Base-by-base conservation (phyloP, 2,888 invertebrate species). In the Amiota minor region DNA sequence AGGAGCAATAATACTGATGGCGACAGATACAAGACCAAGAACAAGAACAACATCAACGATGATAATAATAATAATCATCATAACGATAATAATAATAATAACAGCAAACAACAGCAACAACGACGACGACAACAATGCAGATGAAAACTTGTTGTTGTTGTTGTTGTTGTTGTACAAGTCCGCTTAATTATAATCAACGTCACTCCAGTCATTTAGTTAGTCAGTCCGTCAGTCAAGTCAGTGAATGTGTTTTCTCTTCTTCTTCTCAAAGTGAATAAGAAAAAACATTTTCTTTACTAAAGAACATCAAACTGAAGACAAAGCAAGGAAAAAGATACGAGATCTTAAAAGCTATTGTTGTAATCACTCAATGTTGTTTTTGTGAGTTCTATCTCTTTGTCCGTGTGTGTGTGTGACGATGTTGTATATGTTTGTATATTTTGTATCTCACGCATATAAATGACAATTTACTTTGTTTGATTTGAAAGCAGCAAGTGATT, bases 111-210 rank as follows among this genome's bases (percentile, higher is more conserved):
- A 81, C 83, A 85, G 82, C 84, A 3, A 23, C 23, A 0, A 35
- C 35, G 35, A 35, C 35, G 35, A 35, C 6, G 2, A 35, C 35
- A 6, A 35, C 35, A 35, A 35, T 35, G 35, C 6, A 35, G 35
- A 35, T 35, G 35, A 35, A 6, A 35, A 35, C 35, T 35, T 35
- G 35, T 35, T 35, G 2, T 35, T 35, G 35, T 35, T 35, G 35
- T 35, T 35, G 2, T 35, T 35, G 35, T 35, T 35, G 35, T 35
- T 35, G 83, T 83, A 86, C 85, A 85, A 82, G 84, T 84, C 85
- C 85, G 84, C 86, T 86, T 86, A 86, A 84, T 84, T 84, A 84
- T 86, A 84, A 84, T 84, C 85, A 86, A 85, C 82, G 86, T 84
- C 59, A 20, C 59, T 35, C 35, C 35, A 35, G 35, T 6, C 84